Evolutionary conservation across 1,140 invertebrate species (phyloP), one percentile per base, ranked within the genome.

Genomic region (Magallana gigas): DNA sequence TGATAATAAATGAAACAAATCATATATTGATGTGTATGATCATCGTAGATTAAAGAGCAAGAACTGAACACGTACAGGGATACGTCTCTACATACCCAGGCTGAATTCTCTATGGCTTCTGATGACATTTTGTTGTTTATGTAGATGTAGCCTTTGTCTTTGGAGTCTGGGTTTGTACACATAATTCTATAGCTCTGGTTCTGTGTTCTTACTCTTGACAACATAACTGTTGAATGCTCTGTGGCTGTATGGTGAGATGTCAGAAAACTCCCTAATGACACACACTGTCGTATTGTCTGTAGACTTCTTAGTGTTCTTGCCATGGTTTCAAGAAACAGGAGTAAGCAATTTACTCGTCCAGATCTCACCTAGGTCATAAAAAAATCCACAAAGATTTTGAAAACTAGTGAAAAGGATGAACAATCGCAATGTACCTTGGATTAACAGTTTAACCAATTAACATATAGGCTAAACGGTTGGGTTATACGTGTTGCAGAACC

Each of bases 41-140:
- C 36, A 18, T 81, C 7, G 4, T 0, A 81, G 36, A 18, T 16
- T 18, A 56, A 81, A 81, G 76, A 48, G 36, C 36, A 48, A 48
- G 36, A 48, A 48, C 36, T 48, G 36, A 48, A 48, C 36, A 36
- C 36, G 2, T 36, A 36, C 36, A 48, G 36, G 36, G 36, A 2
- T 48, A 36, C 23, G 23, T 1, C 36, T 48, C 36, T 48, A 48
- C 36, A 48, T 48, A 48, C 56, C 57, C 57, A 83, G 1, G 57
- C 57, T 14, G 81, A 57, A 56, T 83, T 83, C 57, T 83, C 57
- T 23, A 83, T 83, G 56, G 81, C 81, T 56, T 83, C 57, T 58
- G 56, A 57, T 57, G 56, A 83, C 57, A 57, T 59, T 83, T 57
- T 59, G 23, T 83, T 57, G 56, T 59, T 56, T 83, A 83, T 57